Conservation (phyloP, 2,888 invertebrate genomes). For the Phyllotreta striolata region DNA sequence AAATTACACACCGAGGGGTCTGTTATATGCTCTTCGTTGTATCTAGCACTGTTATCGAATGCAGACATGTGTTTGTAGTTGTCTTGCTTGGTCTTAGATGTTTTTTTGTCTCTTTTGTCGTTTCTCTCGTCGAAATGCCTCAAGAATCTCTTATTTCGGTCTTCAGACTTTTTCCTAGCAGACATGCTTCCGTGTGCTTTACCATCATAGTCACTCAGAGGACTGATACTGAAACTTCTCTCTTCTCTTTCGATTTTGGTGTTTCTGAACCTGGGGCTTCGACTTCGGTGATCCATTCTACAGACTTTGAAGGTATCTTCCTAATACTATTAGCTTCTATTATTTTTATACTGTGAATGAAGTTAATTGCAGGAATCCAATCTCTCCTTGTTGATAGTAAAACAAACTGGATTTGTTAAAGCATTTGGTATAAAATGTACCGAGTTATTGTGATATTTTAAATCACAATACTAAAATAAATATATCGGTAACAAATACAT, state of each 20-base stretch:
- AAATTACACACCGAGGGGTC: slow-evolving; percentile 41
- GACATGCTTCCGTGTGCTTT: neutral
- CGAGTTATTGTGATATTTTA: no score
- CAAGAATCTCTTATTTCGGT: slow-evolving; percentile 5
- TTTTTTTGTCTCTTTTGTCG: slow-evolving; percentile 22
- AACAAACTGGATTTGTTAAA: no score
- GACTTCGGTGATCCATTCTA: slow-evolving; percentile 13
- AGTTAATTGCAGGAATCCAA: no score
- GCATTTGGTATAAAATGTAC: no score
- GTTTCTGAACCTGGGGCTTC: slow-evolving; percentile 20
- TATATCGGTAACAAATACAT: no score
- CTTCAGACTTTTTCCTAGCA: slow-evolving; percentile 1
- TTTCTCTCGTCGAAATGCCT: slow-evolving; percentile 3
- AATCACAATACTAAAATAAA: no score
- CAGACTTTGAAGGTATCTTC: neutral
- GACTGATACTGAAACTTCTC: slow-evolving; percentile 34
- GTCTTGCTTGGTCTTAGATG: slow-evolving; percentile 10
- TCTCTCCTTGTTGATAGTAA: no score
- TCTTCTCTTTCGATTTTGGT: slow-evolving; percentile 15
- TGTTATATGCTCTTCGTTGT: slow-evolving; percentile 24
- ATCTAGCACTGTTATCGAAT: slow-evolving; percentile 17
- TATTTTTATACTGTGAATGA: no score
- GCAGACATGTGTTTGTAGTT: neutral
- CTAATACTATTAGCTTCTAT: no score
- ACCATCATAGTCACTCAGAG: slow-evolving; percentile 31